Conservation (phyloP, 92 coral and sea anemone species). For the Epizoanthus ramosus region DNA sequence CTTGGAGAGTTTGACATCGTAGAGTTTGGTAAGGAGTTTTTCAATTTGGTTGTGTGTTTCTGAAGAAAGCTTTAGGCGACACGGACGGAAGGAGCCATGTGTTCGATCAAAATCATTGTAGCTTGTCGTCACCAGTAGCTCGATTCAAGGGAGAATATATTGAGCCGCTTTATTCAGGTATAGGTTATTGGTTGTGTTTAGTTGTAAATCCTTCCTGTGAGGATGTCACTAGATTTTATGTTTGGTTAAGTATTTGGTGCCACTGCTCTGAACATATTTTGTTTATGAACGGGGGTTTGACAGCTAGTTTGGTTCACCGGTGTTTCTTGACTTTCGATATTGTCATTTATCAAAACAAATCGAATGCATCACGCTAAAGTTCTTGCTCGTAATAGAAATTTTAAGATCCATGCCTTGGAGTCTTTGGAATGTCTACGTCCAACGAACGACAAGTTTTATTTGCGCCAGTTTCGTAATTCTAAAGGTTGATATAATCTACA, state of each 20-base stretch:
- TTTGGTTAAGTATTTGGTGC: not conserved
- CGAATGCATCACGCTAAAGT: constrained; percentile 2
- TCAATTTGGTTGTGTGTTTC: not conserved
- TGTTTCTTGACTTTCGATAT: not conserved
- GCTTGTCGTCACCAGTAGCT: not conserved
- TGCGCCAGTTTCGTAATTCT: not conserved
- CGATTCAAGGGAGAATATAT: not conserved
- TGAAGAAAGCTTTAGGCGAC: not conserved
- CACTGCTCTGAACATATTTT: not conserved
- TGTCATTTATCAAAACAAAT: not conserved
- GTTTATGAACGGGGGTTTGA: too few relatives aligned
- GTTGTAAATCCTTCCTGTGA: constrained; percentile 21
- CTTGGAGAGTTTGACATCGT: not conserved
- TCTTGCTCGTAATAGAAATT: not conserved
- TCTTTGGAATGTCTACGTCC: not conserved
- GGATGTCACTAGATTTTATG: not conserved
- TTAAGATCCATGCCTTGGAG: not conserved
- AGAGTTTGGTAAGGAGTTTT: not conserved
- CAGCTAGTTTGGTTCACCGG: not conserved
- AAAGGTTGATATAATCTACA: not conserved
- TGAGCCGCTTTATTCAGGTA: not conserved
- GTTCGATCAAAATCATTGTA: not conserved
- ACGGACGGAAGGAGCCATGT: constrained; percentile 8
- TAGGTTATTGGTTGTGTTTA: not conserved
- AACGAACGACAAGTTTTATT: not conserved